Evolutionary conservation across 2,113 vertebrate species (phyloP), one percentile per base, ranked within the genome.

Genomic region (Canis aureus): DNA sequence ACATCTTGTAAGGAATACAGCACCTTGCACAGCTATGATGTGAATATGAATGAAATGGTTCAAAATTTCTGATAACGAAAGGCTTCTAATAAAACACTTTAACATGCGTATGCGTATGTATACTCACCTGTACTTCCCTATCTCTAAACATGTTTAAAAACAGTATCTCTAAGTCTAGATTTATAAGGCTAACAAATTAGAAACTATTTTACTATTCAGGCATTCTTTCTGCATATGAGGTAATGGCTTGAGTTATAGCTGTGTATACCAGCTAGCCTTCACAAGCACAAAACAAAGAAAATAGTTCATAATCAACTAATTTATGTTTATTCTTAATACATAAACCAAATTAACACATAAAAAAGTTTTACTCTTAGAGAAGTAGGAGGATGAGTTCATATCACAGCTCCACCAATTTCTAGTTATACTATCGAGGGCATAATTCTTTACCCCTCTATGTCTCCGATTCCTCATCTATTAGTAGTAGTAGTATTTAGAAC

Each of bases 61-160:
- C 10, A 55, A 62, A 86, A 81, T 87, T 92, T 85, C 19, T 71
- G 17, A 94, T 90, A 85, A 91, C 69, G 69, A 67, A 91, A 92
- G 51, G 32, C 13, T 88, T 22, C 11, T 88, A 67, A 76, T 29
- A 81, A 71, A 62, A 94, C 3, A 80, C 10, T 76, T 96, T 20
- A 85, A 95, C 66, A 60, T 43, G 43, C n/a, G 49, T 67, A 60
- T 43, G 43, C n/a, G 49, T 67, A 86, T 13, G n/a, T 60, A 73
- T 25, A 83, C 22, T 55, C 16, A 79, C 17, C 49, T 84, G 35
- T 5, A 66, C 23, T 32, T 84, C n/a, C 32, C 62, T 81, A 89
- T 84, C n/a, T n/a, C 23, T 38, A 66, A 95, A 95, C 5, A 88
- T 11, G 43, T 84, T 93, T 93, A 71, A 88, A 66, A 91, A 80